Conservation (phyloP, 2,113 vertebrate genomes). For the Tupaia tana region DNA sequence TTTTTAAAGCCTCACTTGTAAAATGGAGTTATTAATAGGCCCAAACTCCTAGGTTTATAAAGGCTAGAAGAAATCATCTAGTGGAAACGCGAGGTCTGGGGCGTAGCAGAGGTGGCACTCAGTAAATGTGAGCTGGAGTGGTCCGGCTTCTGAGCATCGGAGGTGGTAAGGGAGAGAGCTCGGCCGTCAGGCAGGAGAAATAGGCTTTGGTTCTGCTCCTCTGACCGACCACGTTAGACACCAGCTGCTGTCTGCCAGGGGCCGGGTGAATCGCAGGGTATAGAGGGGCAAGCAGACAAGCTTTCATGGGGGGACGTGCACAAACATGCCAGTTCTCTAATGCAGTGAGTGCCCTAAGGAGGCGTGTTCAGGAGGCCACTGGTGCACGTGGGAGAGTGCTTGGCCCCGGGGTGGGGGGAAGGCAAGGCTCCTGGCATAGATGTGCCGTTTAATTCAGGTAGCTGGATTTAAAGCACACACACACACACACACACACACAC, state of each 20-base stretch:
- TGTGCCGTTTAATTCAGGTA: not conserved
- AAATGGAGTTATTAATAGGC: conserved; percentile 14
- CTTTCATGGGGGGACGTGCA: not conserved
- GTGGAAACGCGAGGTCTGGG: not conserved
- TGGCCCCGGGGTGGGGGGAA: not conserved
- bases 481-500: too few species aligned
- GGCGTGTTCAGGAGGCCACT: not conserved
- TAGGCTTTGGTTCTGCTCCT: not conserved
- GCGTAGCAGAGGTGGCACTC: not conserved
- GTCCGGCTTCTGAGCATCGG: not conserved
- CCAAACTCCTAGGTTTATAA: not conserved
- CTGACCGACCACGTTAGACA: not conserved
- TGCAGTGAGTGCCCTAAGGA: not conserved
- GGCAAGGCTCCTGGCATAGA: not conserved
- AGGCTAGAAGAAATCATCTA: not conserved
- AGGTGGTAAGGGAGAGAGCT: not conserved
- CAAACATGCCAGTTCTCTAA: not conserved
- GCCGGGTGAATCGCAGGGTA: not conserved
- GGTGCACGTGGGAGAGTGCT: not conserved
- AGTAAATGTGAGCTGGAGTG: not conserved
- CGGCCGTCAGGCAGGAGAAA: not conserved
- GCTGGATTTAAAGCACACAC: not conserved
- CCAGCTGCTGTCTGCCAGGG: not conserved
- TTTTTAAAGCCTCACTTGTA: conserved; percentile 52
- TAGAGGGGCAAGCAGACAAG: not conserved